These are phyloP conservation scores for Eptesicus fuscus DNA, from an alignment of 2,113 vertebrate genomes.

Conservation along the genomic window DNA sequence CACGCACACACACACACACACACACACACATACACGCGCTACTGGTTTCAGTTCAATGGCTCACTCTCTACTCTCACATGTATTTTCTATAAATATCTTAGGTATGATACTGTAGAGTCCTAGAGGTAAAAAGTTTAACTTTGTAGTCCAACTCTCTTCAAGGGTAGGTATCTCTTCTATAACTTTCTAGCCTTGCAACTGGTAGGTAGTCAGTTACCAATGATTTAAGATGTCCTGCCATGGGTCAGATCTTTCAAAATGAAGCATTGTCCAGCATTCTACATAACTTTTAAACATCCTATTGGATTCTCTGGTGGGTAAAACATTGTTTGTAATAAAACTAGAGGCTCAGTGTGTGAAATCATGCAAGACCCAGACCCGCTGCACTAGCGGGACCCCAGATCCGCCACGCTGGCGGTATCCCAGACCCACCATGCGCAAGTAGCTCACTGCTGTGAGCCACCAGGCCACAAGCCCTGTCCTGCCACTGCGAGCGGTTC, in stretches of 20 bases:
- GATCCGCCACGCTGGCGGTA: no score
- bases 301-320: background rate
- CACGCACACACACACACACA: no score
- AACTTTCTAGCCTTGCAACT: background rate
- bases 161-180: background rate
- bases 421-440: no score
- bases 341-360: no score
- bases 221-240: background rate
- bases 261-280: background rate
- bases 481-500: no score
- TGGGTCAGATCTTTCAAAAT: background rate
- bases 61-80: background rate
- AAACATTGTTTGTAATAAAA: background rate
- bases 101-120: background rate
- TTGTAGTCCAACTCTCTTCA: background rate
- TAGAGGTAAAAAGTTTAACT: background rate
- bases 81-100: background rate
- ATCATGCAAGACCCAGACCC: no score
- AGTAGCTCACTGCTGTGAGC: no score
- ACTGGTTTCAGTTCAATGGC: background rate
- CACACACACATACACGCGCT: no score
- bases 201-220: background rate
- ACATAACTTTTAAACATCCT: background rate
- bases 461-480: no score
- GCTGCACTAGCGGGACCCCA: no score